phyloP scores from a whole-genome alignment of 1,140 invertebrate species.

The Lepidurus apus region DNA sequence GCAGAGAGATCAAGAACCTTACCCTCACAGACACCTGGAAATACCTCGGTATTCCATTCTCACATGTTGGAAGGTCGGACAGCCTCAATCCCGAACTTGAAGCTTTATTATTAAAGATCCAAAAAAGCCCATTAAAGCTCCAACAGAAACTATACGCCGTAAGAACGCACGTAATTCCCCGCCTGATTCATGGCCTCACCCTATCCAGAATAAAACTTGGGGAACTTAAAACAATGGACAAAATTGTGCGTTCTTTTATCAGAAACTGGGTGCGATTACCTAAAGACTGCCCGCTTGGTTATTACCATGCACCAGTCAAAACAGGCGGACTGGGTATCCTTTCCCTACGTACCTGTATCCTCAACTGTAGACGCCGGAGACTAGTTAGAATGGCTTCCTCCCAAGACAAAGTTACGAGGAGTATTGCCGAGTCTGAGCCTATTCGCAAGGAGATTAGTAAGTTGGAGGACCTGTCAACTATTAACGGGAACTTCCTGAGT shows the following conservation, averaged over 20 bases:
- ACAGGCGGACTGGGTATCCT: background rate
- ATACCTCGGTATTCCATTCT: background rate
- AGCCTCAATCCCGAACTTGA: background rate
- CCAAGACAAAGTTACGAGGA: background rate
- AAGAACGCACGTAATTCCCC: background rate
- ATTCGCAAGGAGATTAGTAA: too few species aligned
- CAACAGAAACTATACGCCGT: background rate
- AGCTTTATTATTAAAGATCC: background rate
- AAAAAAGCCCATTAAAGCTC: background rate
- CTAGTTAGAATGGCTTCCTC: background rate
- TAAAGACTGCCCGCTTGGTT: background rate
- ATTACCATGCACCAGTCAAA: background rate
- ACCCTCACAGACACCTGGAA: background rate
- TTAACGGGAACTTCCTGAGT: too few species aligned
- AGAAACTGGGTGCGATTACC: background rate
- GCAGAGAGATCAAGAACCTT: too few species aligned
- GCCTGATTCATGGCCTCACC: background rate
- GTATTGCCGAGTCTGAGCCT: too few species aligned
- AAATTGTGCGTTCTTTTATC: background rate
- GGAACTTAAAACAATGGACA: background rate
- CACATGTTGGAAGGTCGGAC: background rate
- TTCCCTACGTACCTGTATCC: background rate
- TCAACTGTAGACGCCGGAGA: background rate
- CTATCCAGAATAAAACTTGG: background rate
- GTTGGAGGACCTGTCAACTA: too few species aligned